Conservation (phyloP, 2,113 vertebrate species). For the Struthidea cinerea region DNA sequence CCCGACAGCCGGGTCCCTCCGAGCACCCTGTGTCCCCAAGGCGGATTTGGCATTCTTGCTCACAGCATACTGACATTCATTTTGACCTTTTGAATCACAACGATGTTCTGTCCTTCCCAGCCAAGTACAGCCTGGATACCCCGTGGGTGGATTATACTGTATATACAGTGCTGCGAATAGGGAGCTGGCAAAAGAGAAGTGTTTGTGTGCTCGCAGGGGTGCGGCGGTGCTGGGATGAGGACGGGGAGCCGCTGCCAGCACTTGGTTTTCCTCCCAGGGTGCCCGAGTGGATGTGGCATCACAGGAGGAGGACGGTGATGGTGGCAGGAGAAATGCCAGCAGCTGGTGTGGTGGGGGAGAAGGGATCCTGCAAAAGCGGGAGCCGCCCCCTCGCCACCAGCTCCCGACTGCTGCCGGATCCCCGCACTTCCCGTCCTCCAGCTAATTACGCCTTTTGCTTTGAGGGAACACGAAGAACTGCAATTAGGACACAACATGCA, state of each 20-base stretch:
- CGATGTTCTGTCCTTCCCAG: constrained; percentile 44
- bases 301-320: not conserved
- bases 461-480: not conserved
- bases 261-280: not conserved
- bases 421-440: not conserved
- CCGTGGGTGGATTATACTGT: constrained; percentile 25
- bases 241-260: not conserved
- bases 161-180: constrained; percentile 6
- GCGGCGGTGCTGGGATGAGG: not conserved
- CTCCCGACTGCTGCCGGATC: not conserved
- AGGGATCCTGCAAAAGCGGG: not conserved
- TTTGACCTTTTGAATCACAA: constrained; percentile 51
- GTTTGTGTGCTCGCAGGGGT: not conserved
- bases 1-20: fast-evolving
- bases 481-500: not conserved
- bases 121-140: constrained; percentile 1
- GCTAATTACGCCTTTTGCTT: not conserved
- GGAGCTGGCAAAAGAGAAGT: not conserved
- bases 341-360: not conserved
- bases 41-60: not conserved
- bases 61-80: not conserved
- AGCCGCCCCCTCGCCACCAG: not conserved
- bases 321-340: not conserved
- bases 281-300: not conserved
- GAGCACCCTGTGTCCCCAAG: not conserved